Percentiles rank a stretch among this genome's conserved stretches.
phyloP scores from a whole-genome alignment of 1,140 invertebrate genomes.

The Drosophila oshimai region DNA sequence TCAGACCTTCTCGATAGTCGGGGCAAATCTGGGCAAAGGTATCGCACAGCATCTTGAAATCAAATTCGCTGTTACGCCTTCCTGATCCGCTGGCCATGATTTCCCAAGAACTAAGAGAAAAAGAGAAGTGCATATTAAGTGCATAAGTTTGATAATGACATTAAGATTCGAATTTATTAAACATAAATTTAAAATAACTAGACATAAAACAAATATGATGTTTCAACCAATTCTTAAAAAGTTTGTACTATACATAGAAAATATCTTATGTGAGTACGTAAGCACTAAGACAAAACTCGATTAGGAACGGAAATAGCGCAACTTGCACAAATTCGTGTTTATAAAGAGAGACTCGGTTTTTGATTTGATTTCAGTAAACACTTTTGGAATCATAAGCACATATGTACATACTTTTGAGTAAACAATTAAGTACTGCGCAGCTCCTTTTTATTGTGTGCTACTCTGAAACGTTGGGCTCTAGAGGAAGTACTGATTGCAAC shows the following conservation, averaged over 20 bases:
- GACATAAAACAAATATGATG: too few relatives aligned
- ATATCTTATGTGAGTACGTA: too few relatives aligned
- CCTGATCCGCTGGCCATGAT: constrained; percentile 23
- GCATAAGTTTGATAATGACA: too few relatives aligned
- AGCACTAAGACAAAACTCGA: too few relatives aligned
- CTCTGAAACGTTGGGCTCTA: not conserved
- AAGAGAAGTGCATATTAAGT: not conserved
- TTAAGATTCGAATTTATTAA: too few relatives aligned
- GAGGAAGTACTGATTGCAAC: not conserved
- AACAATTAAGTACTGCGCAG: not conserved
- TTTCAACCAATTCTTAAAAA: too few relatives aligned
- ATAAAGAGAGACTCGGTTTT: not conserved
- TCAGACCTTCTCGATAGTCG: constrained; percentile 10
- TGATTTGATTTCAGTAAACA: not conserved
- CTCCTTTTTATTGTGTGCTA: not conserved
- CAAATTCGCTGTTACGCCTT: not conserved
- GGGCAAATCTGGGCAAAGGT: constrained; percentile 48
- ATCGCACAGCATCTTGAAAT: constrained; percentile 34
- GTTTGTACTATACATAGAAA: too few relatives aligned
- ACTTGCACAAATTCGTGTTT: too few relatives aligned
- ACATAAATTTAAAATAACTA: too few relatives aligned
- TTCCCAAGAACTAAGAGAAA: not conserved
- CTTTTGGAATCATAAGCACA: not conserved
- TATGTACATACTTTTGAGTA: not conserved
- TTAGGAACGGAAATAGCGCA: too few relatives aligned